Conservation (phyloP, 2,113 vertebrate genomes). For the Eira barbara region DNA sequence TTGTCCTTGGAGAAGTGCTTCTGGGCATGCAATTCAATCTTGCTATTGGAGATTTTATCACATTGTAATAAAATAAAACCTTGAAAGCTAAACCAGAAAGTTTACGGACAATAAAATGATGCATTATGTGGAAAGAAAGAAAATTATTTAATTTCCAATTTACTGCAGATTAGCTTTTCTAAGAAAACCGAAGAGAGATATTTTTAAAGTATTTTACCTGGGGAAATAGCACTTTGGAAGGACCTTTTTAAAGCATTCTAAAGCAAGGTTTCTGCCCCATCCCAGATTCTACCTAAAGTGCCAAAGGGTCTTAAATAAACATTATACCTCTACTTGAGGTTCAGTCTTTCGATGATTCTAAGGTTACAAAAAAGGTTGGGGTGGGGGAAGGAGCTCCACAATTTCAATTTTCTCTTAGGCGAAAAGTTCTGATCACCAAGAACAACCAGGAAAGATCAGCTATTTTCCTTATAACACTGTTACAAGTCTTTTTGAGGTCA, state of each 20-base stretch:
- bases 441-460: not conserved
- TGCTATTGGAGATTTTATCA: not conserved
- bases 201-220: not conserved
- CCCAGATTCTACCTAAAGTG: not conserved
- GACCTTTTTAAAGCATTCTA: not conserved
- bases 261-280: not conserved
- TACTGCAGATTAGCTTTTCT: not conserved
- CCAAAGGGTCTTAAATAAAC: not conserved
- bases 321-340: not conserved
- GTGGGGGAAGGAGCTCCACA: not conserved
- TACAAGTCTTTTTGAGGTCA: not conserved
- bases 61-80: not conserved
- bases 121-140: not conserved
- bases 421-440: not conserved
- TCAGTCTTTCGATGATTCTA: not conserved
- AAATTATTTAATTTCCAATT: not conserved
- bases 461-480: not conserved
- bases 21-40: not conserved
- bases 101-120: not conserved
- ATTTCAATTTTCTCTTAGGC: not conserved
- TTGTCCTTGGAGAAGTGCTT: not conserved
- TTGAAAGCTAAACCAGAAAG: not conserved
- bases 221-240: not conserved
- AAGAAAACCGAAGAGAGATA: not conserved
- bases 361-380: not conserved